phyloP scores from a whole-genome alignment of 2,888 invertebrate species.

The Zaprionus obscuricornis region DNA sequence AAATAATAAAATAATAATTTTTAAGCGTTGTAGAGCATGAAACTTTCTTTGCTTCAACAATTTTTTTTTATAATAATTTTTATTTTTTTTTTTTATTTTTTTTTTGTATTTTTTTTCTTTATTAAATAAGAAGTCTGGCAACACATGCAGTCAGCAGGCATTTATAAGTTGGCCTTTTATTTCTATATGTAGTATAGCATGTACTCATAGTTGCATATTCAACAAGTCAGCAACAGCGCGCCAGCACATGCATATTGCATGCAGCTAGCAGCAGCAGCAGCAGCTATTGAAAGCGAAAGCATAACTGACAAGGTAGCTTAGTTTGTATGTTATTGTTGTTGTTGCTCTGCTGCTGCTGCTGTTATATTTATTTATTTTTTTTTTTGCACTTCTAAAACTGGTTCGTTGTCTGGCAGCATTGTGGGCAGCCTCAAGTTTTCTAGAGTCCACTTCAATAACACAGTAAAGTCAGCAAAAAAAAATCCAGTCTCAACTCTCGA shows the following conservation, averaged over 20 bases:
- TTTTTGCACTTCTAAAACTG: conserved; percentile 76
- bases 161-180: conserved; percentile 50
- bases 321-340: conserved; percentile 64
- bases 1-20: too few species aligned
- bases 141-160: conserved; percentile 10
- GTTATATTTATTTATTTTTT: conserved; percentile 21
- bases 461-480: conserved; percentile 12
- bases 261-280: conserved; percentile 23
- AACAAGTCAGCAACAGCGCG: conserved; percentile 6
- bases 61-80: too few species aligned
- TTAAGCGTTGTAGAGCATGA: too few species aligned
- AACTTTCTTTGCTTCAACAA: too few species aligned
- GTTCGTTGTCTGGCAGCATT: conserved; percentile 68
- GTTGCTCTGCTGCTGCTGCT: conserved; percentile 33
- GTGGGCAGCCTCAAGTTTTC: conserved; percentile 68
- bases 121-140: conserved; percentile 13
- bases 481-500: conserved; percentile 30
- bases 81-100: too few species aligned
- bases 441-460: conserved; percentile 75
- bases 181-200: conserved; percentile 6
- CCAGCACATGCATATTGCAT: conserved; percentile 26
- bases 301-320: conserved; percentile 82
- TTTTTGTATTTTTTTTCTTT: too few species aligned
- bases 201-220: conserved; percentile 17
- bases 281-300: conserved; percentile 80